These are phyloP conservation scores for Thamnophis elegans DNA, from an alignment of 2,797 vertebrate genomes.

Conservation along the genomic window DNA sequence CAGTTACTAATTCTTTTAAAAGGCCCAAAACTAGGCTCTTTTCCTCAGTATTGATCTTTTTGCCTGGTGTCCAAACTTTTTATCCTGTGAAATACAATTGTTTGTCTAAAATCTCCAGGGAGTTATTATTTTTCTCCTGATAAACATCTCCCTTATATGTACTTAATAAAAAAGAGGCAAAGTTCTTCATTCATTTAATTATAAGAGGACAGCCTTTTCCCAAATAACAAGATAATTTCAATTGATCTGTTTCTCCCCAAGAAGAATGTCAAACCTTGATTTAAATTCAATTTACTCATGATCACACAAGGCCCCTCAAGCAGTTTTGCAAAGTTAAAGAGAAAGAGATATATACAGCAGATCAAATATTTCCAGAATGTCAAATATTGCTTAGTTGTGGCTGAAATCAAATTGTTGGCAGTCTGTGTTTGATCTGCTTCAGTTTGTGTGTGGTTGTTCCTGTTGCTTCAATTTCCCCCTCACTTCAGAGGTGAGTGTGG, in stretches of 20 bases:
- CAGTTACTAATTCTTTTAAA: not conserved
- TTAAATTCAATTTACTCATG: conserved; percentile 74
- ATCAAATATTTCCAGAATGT: conserved; percentile 75
- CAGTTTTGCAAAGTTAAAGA: conserved; percentile 69
- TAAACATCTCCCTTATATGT: conserved; percentile 56
- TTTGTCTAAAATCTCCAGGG: conserved; percentile 45
- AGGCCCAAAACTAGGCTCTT: not conserved
- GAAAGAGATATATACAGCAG: not conserved
- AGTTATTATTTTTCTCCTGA: conserved; percentile 47
- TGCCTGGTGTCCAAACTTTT: conserved; percentile 22
- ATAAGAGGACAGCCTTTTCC: conserved; percentile 71
- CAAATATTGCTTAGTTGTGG: conserved; percentile 66
- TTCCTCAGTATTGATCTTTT: not conserved
- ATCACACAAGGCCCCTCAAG: conserved; percentile 57
- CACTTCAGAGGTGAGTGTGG: conserved; percentile 19
- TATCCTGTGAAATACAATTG: conserved; percentile 36
- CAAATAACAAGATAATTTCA: conserved; percentile 75
- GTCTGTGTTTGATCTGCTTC: conserved; percentile 60
- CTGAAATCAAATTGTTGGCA: conserved; percentile 60
- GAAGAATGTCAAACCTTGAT: conserved; percentile 75
- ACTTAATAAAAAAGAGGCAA: conserved; percentile 50
- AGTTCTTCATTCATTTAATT: conserved; percentile 69
- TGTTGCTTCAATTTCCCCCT: conserved; percentile 16
- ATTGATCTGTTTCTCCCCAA: conserved; percentile 61
- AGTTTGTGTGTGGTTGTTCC: conserved; percentile 35